phyloP scores from a whole-genome alignment of 1,140 invertebrate genomes.

The Pissodes strobi region DNA sequence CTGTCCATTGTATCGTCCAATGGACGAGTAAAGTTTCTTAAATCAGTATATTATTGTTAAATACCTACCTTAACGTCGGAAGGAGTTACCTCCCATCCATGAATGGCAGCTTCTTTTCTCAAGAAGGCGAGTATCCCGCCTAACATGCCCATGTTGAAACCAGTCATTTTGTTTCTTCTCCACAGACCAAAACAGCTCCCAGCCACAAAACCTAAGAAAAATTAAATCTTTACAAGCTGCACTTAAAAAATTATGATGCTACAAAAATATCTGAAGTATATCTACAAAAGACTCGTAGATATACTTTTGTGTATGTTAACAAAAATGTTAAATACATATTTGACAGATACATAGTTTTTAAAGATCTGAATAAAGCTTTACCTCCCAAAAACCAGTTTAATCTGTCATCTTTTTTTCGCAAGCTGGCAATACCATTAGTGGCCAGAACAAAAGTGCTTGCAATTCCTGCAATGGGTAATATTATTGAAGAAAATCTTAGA shows the following conservation, averaged over 20 bases:
- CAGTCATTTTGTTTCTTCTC: constrained; percentile 54
- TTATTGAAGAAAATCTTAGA: constrained; percentile 59
- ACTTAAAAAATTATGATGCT: too few species aligned
- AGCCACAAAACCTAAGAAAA: constrained; percentile 51
- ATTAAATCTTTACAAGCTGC: too few species aligned
- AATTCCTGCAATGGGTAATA: constrained; percentile 66
- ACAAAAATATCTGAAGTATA: too few species aligned
- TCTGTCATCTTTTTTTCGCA: constrained; percentile 69
- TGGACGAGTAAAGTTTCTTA: too few species aligned
- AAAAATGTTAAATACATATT: too few species aligned
- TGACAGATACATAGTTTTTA: too few species aligned
- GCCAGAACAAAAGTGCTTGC: constrained; percentile 66
- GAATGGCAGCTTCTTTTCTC: constrained; percentile 62
- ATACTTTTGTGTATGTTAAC: too few species aligned
- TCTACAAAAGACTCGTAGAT: too few species aligned
- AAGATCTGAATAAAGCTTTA: too few species aligned
- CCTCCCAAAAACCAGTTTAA: constrained; percentile 66
- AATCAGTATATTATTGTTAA: too few species aligned
- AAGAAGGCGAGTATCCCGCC: constrained; percentile 58
- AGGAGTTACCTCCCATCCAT: constrained; percentile 57
- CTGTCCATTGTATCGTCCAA: too few species aligned
- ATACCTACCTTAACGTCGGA: neutral
- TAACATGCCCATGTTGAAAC: constrained; percentile 37
- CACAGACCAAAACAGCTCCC: constrained; percentile 63
- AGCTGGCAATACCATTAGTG: constrained; percentile 62